Evolutionary conservation across 2,113 vertebrate species (phyloP), one percentile per base, ranked within the genome.

Genomic region (Buteo buteo): DNA sequence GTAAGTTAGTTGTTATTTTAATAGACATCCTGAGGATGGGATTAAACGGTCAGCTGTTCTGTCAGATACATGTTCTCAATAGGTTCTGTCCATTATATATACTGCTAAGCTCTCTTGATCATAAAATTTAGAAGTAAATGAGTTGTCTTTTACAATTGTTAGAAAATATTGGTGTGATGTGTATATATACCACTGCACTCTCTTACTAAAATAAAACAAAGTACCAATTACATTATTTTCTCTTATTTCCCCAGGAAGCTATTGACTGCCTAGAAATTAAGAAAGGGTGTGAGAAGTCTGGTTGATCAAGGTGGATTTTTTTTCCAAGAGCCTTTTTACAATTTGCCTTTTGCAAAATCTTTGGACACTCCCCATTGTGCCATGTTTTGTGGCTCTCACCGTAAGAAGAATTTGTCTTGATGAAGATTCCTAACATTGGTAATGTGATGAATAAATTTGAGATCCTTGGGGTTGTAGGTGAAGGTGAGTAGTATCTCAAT

Each of bases 401-500:
- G 64, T 97, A 97, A 95, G 96, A 94, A 97, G 97, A 98, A 95
- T 99, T 99, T 98, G 99, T 99, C 99, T 99, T 99, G 98, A 99
- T 99, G 99, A 99, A 99, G 99, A 99, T 98, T 99, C 99, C 98
- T 98, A 99, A 99, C 98, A 98, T 99, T 98, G 99, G 99, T 99
- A 99, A 99, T 99, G 99, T 99, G 98, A 99, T 99, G 99, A 99
- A 99, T 99, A 99, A 99, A 99, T 99, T 99, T 99, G 99, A 99
- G 99, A 99, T 99, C 98, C 99, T 99, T 99, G 99, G 99, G 98
- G 99, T 99, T 98, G 99, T 99, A 98, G 99, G 99, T 99, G 99
- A 99, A 99, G 99, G 99, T 99, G 98, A 99, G 99, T 96, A 87
- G 25, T 59, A 81, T 71, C 78, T 78, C 52, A 40, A 87, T 84